Percentiles rank a stretch among this genome's conserved stretches.
Evolutionary conservation across 1,140 invertebrate species (phyloP).

Genomic region (Hormaphis cornu): DNA sequence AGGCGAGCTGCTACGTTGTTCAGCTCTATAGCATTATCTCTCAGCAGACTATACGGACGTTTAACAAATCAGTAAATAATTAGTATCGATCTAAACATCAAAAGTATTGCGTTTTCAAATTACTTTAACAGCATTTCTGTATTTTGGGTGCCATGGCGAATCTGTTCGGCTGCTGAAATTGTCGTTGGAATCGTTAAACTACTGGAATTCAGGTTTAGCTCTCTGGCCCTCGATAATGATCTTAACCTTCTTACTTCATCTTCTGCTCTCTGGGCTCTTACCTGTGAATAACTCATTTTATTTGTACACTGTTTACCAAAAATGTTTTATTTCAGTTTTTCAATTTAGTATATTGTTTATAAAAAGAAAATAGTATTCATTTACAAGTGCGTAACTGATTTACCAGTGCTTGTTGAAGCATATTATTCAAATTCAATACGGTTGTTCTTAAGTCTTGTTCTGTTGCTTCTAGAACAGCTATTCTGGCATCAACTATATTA

Average conservation of each 20-base stretch:
- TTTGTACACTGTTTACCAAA: no score
- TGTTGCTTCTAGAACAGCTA: constrained; percentile 14
- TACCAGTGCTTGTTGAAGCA: constrained; percentile 24
- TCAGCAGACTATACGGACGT: background rate
- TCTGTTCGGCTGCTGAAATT: background rate
- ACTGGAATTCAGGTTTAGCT: background rate
- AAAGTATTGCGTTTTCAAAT: background rate
- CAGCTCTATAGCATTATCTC: background rate
- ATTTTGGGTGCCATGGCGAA: constrained; percentile 18
- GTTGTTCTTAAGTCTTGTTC: constrained; percentile 26
- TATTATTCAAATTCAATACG: constrained; percentile 25
- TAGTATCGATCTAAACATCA: background rate
- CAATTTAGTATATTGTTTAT: no score
- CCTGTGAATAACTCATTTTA: background rate
- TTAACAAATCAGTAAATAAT: background rate
- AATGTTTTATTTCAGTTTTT: no score
- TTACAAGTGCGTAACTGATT: background rate
- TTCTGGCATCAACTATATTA: constrained; percentile 4
- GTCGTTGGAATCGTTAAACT: constrained; percentile 2
- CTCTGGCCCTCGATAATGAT: background rate
- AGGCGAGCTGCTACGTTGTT: constrained; percentile 4
- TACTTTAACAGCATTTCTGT: constrained; percentile 3
- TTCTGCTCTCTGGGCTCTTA: constrained; percentile 22
- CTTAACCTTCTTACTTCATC: constrained; percentile 17
- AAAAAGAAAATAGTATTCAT: no score